These are phyloP conservation scores for Carduelis carduelis DNA, from an alignment of 2,797 vertebrate genomes.

Conservation along the genomic window DNA sequence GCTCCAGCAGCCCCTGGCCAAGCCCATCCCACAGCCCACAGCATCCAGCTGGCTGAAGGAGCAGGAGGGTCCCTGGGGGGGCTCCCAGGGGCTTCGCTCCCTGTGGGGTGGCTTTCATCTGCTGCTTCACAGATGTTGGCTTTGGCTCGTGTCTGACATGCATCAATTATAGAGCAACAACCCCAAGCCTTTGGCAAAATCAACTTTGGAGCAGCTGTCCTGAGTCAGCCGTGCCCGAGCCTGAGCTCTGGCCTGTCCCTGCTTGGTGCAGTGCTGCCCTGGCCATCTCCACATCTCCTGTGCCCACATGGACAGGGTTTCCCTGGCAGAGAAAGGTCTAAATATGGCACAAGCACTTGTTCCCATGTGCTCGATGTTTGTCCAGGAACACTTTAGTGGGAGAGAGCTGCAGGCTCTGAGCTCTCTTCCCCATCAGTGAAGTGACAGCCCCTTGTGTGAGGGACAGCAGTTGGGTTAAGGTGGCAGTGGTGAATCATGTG, in stretches of 20 bases:
- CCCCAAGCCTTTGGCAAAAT: not conserved
- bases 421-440: not conserved
- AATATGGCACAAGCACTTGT: not conserved
- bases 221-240: not conserved
- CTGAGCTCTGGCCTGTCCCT: fast-evolving
- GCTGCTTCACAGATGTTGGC: conserved; percentile 11
- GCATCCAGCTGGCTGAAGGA: not conserved
- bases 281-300: not conserved
- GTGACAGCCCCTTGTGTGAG: fast-evolving
- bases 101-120: not conserved
- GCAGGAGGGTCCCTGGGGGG: not conserved
- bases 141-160: conserved; percentile 2
- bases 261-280: fast-evolving
- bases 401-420: not conserved
- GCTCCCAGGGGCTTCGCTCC: not conserved
- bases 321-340: not conserved
- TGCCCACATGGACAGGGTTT: not conserved
- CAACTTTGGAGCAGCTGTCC: conserved; percentile 34
- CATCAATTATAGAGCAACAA: not conserved
- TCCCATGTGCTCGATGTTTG: not conserved
- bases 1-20: not conserved
- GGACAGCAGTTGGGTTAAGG: fast-evolving
- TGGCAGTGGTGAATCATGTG: not conserved
- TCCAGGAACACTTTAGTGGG: fast-evolving
- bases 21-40: not conserved